Conservation (phyloP, 2,888 invertebrate genomes). For the Bellardia pandia region DNA sequence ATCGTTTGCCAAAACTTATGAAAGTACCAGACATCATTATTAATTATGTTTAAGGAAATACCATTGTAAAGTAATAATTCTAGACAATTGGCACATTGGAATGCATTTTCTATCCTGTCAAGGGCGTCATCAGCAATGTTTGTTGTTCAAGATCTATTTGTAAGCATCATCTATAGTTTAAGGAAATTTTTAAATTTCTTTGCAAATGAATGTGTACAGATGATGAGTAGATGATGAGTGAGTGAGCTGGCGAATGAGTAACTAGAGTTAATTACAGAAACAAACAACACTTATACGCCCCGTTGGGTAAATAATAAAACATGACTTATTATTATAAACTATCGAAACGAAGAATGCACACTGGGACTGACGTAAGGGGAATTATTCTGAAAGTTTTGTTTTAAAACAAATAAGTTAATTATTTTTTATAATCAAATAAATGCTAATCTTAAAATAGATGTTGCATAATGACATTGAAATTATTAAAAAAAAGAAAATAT, state of each 20-base stretch:
- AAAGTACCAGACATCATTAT: neutral
- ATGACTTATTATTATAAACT: conserved; percentile 11
- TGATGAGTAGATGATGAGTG: neutral
- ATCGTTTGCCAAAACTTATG: no score
- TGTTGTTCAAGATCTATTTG: no score
- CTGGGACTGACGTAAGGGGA: neutral
- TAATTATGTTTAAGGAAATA: conserved; percentile 33
- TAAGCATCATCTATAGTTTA: neutral
- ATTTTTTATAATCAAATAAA: no score
- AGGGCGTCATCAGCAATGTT: no score
- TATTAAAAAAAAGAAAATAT: no score
- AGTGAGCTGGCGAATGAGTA: conserved; percentile 27
- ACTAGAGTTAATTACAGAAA: conserved; percentile 35
- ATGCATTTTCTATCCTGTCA: no score
- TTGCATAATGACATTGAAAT: no score
- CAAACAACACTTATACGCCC: conserved; percentile 58
- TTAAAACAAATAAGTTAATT: no score
- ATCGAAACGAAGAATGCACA: conserved; percentile 9
- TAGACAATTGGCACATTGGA: no score
- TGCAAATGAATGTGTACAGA: neutral
- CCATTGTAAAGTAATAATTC: no score
- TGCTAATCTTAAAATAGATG: no score
- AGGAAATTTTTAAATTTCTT: conserved; percentile 27
- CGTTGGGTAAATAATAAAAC: conserved; percentile 52
- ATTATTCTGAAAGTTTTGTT: neutral